Evolutionary conservation across 2,113 vertebrate genomes (phyloP), one percentile per base, ranked within the genome.

Genomic region (Platichthys stellatus): DNA sequence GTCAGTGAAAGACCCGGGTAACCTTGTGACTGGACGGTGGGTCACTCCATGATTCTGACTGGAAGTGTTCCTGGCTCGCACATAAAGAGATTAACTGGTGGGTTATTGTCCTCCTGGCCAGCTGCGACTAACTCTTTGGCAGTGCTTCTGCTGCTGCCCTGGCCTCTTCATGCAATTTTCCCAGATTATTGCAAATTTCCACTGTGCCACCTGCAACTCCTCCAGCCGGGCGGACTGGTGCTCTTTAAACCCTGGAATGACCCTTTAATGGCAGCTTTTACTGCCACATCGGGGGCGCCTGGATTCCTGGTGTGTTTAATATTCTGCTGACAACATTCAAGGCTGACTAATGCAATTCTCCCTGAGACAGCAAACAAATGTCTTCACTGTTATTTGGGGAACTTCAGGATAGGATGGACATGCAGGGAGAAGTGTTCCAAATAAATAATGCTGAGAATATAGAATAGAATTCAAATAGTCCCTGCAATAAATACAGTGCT

Each of bases 61-160:
- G 2, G 18, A 69, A 20, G 7, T 47, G 31, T 43, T 26, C 13
- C 13, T 53, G 56, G 18, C 45, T 60, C 18, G 14, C 26, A 51
- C n/a, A 78, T 68, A 43, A 67, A 62, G 21, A 54, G 13, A 21
- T 49, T 38, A 70, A 71, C 18, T 51, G 21, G 23, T 66, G 45
- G 62, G 43, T 60, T 60, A 35, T 54, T 73, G 70, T 63, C 38
- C 57, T 73, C 21, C 64, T 67, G 51, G 11, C 66, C 66, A 76
- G 74, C 35, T 63, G 59, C 2, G 2, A 26, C 38, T 45, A 35
- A 57, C 61, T 61, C 21, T 20, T 73, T 21, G 9, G 7, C 38
- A 56, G 20, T 67, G 47, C 20, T 47, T 65, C 49, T 40, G 15
- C 67, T 62, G 63, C 23, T 59, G 40, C 66, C 60, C 7, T 15